These are phyloP conservation scores for Antheraea pernyi DNA, from an alignment of 1,140 invertebrate genomes.

Conservation along the genomic window DNA sequence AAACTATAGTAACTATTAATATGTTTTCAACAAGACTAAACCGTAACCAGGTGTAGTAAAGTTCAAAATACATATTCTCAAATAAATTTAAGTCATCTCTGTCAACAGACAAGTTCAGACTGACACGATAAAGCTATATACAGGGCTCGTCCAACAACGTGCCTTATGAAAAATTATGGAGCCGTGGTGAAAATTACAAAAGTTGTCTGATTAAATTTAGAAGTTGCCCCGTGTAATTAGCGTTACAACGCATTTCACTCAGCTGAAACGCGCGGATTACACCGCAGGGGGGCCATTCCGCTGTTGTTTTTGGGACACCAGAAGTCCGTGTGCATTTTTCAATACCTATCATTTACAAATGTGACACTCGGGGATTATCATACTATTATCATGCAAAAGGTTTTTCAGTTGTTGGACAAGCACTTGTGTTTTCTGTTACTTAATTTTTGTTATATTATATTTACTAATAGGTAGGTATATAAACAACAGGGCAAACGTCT, in stretches of 20 bases:
- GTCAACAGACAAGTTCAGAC: neutral
- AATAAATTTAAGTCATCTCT: neutral
- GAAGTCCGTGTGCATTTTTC: conserved; percentile 6
- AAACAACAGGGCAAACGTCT: too few species aligned
- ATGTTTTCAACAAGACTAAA: too few species aligned
- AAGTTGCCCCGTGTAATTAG: conserved; percentile 70
- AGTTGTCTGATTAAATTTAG: conserved; percentile 75
- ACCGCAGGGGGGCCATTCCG: conserved; percentile 37
- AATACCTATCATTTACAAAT: conserved; percentile 1
- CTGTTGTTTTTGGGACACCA: conserved; percentile 25
- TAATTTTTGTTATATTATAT: too few species aligned
- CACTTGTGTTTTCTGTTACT: too few species aligned
- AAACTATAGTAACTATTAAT: too few species aligned
- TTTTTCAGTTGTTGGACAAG: too few species aligned
- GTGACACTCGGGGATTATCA: too few species aligned
- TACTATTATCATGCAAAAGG: too few species aligned
- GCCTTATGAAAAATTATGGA: conserved; percentile 67
- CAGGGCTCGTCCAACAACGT: conserved; percentile 12
- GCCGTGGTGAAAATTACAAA: conserved; percentile 52
- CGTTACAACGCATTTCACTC: conserved; percentile 73
- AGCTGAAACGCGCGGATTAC: conserved; percentile 43
- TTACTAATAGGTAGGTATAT: too few species aligned
- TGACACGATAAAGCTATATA: conserved; percentile 19
- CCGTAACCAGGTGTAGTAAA: too few species aligned
- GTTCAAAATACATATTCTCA: neutral